Evolutionary conservation across 2,888 invertebrate species (phyloP).

Genomic region (Lissonota sp.): DNA sequence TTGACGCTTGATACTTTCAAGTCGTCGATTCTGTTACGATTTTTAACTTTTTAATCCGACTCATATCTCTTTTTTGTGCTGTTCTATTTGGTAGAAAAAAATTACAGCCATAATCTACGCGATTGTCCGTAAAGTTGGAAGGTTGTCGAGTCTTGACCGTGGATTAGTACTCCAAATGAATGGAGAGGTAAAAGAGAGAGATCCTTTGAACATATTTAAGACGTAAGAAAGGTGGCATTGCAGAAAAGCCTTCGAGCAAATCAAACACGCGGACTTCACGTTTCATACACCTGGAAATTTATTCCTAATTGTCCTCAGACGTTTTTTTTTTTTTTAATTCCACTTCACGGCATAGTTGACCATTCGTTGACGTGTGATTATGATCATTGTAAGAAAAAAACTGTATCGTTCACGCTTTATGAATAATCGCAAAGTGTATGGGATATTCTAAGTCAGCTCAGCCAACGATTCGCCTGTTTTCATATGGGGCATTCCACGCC

Average conservation of each 20-base stretch:
- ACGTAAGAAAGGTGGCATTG: constrained; percentile 63
- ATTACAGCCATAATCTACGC: constrained; percentile 15
- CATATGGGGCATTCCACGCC: too few species aligned
- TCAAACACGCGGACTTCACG: constrained; percentile 45
- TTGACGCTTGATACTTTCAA: too few species aligned
- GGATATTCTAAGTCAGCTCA: too few species aligned
- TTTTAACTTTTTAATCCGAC: not conserved
- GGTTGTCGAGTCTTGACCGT: constrained; percentile 53
- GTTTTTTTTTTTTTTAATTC: constrained; percentile 57
- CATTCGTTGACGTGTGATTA: not conserved
- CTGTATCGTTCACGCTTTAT: not conserved
- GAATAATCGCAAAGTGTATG: not conserved
- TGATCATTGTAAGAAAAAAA: constrained; percentile 7
- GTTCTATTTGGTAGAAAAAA: constrained; percentile 6
- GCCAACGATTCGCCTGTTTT: too few species aligned
- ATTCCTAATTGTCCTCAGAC: constrained; percentile 55
- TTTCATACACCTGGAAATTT: constrained; percentile 8
- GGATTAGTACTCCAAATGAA: constrained; percentile 20
- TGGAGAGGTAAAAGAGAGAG: constrained; percentile 3
- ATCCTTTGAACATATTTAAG: constrained; percentile 35
- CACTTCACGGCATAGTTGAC: constrained; percentile 56
- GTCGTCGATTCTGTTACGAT: not conserved
- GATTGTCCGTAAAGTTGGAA: constrained; percentile 42
- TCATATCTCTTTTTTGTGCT: not conserved
- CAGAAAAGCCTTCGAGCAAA: constrained; percentile 68